Conservation (phyloP, 2,888 invertebrate genomes). For the Sinhomidia bicolor region DNA sequence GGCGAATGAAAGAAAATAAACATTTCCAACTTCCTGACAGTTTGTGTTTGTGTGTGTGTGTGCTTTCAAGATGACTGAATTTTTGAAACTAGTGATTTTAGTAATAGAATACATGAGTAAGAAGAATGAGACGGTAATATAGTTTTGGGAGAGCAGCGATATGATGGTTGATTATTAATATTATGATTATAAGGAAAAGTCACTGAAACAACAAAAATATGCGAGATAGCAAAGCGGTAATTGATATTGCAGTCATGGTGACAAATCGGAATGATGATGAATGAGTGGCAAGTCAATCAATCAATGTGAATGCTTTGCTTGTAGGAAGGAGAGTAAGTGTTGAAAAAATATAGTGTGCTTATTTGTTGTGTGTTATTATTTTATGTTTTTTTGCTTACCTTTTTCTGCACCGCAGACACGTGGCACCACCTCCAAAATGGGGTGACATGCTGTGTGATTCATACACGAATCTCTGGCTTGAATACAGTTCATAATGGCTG, state of each 20-base stretch:
- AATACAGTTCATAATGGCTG: conserved; percentile 93
- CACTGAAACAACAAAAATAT: background rate
- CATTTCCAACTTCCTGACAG: no score
- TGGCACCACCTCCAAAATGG: conserved; percentile 94
- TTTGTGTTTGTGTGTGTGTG: no score
- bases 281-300: conserved; percentile 22
- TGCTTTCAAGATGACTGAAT: no score
- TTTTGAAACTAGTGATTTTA: no score
- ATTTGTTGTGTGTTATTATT: background rate
- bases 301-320: background rate
- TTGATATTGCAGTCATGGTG: background rate
- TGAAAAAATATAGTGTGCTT: background rate
- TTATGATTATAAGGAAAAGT: background rate
- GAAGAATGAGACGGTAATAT: no score
- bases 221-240: background rate
- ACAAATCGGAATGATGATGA: background rate
- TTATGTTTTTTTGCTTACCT: no score
- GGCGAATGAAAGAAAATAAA: no score
- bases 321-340: no score
- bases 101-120: no score
- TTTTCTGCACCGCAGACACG: conserved; percentile 90
- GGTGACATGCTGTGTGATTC: conserved; percentile 94
- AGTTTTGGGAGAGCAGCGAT: no score
- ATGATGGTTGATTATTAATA: no score
- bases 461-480: conserved; percentile 94